Percentiles rank a stretch among this genome's conserved stretches.
Evolutionary conservation across 1,140 invertebrate species (phyloP).

Genomic region (Cydia pomonella): DNA sequence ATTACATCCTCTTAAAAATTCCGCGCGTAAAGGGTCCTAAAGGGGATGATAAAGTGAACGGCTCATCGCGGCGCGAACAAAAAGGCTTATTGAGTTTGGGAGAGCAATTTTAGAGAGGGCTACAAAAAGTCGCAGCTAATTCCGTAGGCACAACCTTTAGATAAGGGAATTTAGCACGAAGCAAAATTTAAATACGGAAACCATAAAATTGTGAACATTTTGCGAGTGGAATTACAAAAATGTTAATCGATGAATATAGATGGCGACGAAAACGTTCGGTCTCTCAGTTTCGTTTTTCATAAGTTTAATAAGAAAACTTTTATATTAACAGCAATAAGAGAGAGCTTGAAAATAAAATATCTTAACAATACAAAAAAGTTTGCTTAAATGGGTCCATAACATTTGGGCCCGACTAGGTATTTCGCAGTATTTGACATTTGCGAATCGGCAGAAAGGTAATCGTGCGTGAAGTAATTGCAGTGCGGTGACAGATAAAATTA

Average conservation of each 20-base stretch:
- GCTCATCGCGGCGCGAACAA: conserved; percentile 55
- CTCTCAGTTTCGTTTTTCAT: conserved; percentile 26
- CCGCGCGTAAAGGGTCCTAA: conserved; percentile 46
- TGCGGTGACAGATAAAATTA: conserved; percentile 11
- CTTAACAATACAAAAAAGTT: conserved; percentile 48
- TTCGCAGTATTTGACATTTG: conserved; percentile 19
- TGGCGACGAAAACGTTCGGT: not conserved
- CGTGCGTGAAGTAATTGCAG: conserved; percentile 15
- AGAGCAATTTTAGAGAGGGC: conserved; percentile 51
- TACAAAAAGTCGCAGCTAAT: conserved; percentile 30
- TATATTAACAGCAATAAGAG: conserved; percentile 39
- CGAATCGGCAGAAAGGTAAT: not conserved
- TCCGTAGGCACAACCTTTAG: conserved; percentile 26
- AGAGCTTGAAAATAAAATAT: conserved; percentile 41
- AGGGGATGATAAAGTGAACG: conserved; percentile 57
- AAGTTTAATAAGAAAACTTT: conserved; percentile 44
- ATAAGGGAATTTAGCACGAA: conserved; percentile 30
- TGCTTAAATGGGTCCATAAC: conserved; percentile 6
- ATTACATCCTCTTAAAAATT: conserved; percentile 60
- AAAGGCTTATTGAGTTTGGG: conserved; percentile 64
- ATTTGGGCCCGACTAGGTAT: not conserved
- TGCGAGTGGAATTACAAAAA: conserved; percentile 12
- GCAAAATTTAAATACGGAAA: conserved; percentile 27
- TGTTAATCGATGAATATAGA: not conserved
- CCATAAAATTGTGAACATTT: conserved; percentile 37